Evolutionary conservation across 2,113 vertebrate species (phyloP), one percentile per base, ranked within the genome.

Genomic region (Falcunculus frontatus): DNA sequence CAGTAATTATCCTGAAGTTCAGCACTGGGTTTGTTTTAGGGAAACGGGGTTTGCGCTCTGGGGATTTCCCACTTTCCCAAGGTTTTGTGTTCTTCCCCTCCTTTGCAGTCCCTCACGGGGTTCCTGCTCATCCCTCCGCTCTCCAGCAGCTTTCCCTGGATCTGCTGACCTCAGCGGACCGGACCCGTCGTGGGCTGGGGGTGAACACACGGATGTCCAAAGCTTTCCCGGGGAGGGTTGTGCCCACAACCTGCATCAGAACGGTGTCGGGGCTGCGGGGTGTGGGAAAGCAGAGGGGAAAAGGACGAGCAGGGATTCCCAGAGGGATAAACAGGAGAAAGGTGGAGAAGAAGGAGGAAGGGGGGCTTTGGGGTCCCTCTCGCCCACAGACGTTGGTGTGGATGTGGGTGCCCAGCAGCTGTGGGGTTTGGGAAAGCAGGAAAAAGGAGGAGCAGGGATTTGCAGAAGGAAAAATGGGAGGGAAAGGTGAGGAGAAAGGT

Each of bases 101-200:
- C 41, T 41, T 41, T 41, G 41, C 41, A 41, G 41, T 13, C 41
- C 32, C 83, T 59, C 59, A 70, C 0, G 0, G 23, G 37, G n/a
- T 7, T 85, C 50, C 67, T 47, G 39, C 47, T 84, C 16, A 2
- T 67, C 60, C n/a, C 77, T 0, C 81, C 0, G 3, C 49, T 46
- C n/a, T 57, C 64, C 16, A 2, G 74, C 46, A 37, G 17, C 23
- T 91, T 44, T 44, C 8, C 16, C 30, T 22, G 77, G 50, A 7
- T 22, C 35, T 17, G 27, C 27, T 8, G 69, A 20, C 16, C 1
- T 0, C 20, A 3, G 55, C 1, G 9, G 46, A 16, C 35, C 70
- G 13, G 23, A 39, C 16, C 42, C 9, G 2, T 4, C 1, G 0
- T 20, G 4, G 6, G 14, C 29, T 13, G 1, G 1, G 30, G 64